A percentile compares a stretch with the other conserved stretches of the same genome.
Evolutionary conservation across 2,888 invertebrate species (phyloP).

Genomic region (Microplitis manilae): DNA sequence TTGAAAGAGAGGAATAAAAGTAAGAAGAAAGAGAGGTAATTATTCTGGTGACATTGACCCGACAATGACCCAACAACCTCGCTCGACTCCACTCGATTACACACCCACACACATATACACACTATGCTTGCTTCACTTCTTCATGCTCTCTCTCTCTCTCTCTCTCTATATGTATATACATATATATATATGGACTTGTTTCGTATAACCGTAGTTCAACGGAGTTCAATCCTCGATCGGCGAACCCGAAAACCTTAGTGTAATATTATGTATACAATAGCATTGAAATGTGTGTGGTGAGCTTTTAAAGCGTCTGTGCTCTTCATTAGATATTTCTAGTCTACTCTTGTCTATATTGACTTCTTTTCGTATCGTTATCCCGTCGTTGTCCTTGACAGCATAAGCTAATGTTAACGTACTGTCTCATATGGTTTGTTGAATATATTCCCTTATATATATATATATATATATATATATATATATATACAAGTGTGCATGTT

Average conservation of each 20-base stretch:
- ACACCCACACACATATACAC: slow-evolving; percentile 45
- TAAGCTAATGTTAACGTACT: background rate
- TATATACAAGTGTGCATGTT: background rate
- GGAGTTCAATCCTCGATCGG: slow-evolving; percentile 69
- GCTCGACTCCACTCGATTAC: slow-evolving; percentile 56
- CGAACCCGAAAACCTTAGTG: slow-evolving; percentile 59
- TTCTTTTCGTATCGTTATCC: background rate
- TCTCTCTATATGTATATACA: too few relatives aligned
- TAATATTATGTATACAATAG: background rate
- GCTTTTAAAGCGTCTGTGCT: background rate
- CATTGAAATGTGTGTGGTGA: background rate
- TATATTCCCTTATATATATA: background rate
- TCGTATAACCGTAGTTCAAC: slow-evolving; percentile 61
- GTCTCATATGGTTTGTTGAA: background rate
- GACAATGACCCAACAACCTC: slow-evolving; percentile 66
- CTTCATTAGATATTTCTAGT: background rate
- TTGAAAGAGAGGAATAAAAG: slow-evolving; percentile 28
- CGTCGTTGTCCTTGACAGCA: background rate
- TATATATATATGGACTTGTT: slow-evolving; percentile 32
- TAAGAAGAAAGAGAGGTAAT: slow-evolving; percentile 60
- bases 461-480: background rate
- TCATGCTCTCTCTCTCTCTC: background rate
- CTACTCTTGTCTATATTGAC: background rate
- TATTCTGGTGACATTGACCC: slow-evolving; percentile 70
- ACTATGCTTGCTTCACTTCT: slow-evolving; percentile 28